phyloP scores from a whole-genome alignment of 2,113 vertebrate genomes.

The Hemichromis elongatus region DNA sequence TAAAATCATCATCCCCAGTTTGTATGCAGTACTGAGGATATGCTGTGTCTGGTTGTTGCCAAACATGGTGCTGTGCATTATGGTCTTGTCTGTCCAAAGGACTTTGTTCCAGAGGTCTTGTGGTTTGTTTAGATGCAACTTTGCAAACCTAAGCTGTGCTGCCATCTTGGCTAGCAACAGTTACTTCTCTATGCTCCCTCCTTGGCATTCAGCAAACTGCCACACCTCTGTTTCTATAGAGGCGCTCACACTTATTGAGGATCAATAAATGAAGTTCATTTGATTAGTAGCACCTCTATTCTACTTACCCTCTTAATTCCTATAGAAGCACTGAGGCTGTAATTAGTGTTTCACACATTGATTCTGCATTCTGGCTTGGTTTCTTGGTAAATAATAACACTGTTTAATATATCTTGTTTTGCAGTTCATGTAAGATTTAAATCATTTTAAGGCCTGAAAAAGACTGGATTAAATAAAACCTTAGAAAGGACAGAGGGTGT shows the following conservation, averaged over 20 bases:
- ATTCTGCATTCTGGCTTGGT: neutral
- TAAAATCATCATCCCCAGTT: neutral
- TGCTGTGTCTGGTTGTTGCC: neutral
- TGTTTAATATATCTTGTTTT: neutral
- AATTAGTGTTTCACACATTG: neutral
- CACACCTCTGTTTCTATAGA: neutral
- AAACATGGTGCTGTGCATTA: neutral
- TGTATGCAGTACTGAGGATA: neutral
- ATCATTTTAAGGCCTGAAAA: neutral
- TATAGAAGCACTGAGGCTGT: neutral
- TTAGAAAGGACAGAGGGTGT: neutral
- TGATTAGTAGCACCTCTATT: neutral
- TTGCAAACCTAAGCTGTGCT: neutral
- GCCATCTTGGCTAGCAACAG: neutral
- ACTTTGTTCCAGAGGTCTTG: neutral
- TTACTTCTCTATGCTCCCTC: neutral
- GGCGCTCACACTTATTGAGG: neutral
- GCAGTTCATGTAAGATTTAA: neutral
- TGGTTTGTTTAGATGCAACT: neutral
- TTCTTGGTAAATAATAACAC: neutral
- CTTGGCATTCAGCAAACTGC: neutral
- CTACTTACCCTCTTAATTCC: neutral
- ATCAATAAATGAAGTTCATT: neutral
- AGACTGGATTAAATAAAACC: neutral
- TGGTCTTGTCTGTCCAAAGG: neutral